These are phyloP conservation scores for Neotoxoptera formosana DNA, from an alignment of 1,140 invertebrate species.

Conservation along the genomic window DNA sequence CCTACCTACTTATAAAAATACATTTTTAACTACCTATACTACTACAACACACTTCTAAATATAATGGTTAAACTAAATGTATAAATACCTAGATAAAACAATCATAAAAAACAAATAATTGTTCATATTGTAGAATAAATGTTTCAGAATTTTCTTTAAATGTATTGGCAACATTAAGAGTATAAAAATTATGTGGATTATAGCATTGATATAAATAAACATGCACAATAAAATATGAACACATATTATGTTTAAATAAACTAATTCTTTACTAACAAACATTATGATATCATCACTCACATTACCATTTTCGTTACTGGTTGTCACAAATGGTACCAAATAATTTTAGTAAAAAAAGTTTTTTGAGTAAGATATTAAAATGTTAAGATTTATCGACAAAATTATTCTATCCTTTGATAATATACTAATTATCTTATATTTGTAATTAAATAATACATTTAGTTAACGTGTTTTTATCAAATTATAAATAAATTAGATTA, in stretches of 20 bases:
- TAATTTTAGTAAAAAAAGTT: background rate
- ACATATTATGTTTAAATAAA: background rate
- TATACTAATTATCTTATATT: background rate
- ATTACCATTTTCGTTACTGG: no score
- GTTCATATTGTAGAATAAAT: background rate
- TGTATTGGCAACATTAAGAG: background rate
- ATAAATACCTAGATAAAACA: background rate
- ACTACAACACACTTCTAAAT: no score
- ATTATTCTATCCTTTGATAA: background rate
- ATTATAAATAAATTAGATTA: conserved; percentile 35
- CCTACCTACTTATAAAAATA: background rate
- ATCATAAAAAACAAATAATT: background rate
- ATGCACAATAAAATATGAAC: background rate
- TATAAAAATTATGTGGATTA: background rate
- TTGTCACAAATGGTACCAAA: background rate
- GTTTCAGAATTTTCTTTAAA: background rate
- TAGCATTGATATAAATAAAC: background rate
- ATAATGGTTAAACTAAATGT: background rate
- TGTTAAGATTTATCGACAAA: background rate
- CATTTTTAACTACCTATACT: background rate
- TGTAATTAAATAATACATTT: background rate
- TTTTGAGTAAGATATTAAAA: background rate
- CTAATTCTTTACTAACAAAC: background rate
- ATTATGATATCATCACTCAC: no score
- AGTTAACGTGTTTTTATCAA: conserved; percentile 17